phyloP scores from a whole-genome alignment of 1,140 invertebrate species.

The Lucilia cuprina region DNA sequence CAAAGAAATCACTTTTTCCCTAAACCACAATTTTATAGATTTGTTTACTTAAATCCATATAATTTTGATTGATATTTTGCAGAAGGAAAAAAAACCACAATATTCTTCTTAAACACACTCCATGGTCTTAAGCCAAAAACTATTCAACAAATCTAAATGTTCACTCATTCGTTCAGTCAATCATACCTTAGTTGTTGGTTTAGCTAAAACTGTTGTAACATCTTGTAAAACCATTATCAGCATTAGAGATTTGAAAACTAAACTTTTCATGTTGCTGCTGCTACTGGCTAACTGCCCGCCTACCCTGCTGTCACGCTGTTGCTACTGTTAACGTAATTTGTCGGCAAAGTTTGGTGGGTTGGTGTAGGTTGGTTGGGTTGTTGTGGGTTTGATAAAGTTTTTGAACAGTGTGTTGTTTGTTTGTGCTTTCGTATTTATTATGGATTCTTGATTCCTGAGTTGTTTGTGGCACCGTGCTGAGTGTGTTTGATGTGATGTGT shows the following conservation, averaged over 20 bases:
- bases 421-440: neutral
- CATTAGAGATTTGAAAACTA: neutral
- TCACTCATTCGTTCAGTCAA: neutral
- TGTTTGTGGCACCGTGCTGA: neutral
- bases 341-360: neutral
- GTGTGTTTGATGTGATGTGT: neutral
- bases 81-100: neutral
- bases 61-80: neutral
- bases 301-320: no score
- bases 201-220: neutral
- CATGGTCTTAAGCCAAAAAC: neutral
- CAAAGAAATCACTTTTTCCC: neutral
- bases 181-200: neutral
- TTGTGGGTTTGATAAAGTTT: no score
- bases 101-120: neutral
- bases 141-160: neutral
- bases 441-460: neutral
- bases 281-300: neutral
- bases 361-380: neutral
- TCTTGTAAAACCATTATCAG: conserved; percentile 7
- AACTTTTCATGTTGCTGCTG: neutral
- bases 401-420: neutral
- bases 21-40: neutral
- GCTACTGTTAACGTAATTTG: neutral
- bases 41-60: neutral